Conservation (phyloP, 2,113 vertebrate genomes). For the Pteropus alecto region DNA sequence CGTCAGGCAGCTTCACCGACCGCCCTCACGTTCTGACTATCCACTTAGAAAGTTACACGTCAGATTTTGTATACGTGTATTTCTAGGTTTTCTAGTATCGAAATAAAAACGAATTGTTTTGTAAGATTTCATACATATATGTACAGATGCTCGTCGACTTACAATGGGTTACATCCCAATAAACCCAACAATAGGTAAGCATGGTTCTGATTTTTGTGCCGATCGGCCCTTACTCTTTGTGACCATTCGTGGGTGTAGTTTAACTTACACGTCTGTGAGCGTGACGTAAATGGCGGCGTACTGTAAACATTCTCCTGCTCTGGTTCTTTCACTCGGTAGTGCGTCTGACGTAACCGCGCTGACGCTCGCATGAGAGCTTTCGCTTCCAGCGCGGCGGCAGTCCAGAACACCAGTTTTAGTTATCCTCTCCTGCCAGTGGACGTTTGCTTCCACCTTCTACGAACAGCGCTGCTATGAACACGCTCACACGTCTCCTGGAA, state of each 20-base stretch:
- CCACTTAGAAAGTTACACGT: background rate
- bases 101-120: background rate
- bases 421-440: background rate
- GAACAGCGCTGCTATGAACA: background rate
- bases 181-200: fast-evolving
- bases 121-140: background rate
- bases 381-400: fast-evolving
- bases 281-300: fast-evolving
- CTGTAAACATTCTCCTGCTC: fast-evolving
- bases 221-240: background rate
- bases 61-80: background rate
- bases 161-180: background rate
- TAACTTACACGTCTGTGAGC: fast-evolving
- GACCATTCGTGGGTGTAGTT: background rate
- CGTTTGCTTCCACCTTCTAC: background rate
- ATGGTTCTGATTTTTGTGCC: background rate
- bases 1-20: fast-evolving
- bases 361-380: fast-evolving
- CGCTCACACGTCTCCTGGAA: background rate
- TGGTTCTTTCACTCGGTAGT: fast-evolving
- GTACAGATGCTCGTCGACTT: background rate
- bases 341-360: background rate
- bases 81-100: background rate
- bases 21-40: background rate
- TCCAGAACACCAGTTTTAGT: fast-evolving